Percentiles rank a stretch among this genome's conserved stretches.
Conservation (phyloP, 2,888 invertebrate species). For the Mythimna pallens region DNA sequence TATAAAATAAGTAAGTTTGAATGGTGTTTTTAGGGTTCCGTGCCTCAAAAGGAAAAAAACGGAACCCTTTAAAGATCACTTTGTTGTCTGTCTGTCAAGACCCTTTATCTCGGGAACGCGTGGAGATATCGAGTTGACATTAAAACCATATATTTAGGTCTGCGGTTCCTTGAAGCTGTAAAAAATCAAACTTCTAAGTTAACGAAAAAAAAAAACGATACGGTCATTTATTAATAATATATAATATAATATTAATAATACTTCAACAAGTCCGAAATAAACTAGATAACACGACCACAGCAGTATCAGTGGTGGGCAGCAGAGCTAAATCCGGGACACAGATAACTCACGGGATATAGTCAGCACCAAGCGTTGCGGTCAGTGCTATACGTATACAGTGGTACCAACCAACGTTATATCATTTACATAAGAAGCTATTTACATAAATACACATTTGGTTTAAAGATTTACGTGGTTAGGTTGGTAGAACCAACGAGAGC, state of each 20-base stretch:
- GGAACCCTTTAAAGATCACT: too few species aligned
- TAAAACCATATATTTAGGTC: too few species aligned
- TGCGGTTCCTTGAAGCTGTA: too few species aligned
- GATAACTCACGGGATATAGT: slow-evolving; percentile 42
- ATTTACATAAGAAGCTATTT: slow-evolving; percentile 8
- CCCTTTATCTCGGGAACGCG: too few species aligned
- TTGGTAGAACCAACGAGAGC: not conserved
- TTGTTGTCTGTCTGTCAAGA: too few species aligned
- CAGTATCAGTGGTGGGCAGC: slow-evolving; percentile 9
- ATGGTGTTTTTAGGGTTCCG: too few species aligned
- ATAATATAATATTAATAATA: not conserved
- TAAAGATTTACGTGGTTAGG: slow-evolving; percentile 14
- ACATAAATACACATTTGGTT: slow-evolving; percentile 13
- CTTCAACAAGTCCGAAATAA: not conserved
- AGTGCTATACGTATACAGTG: not conserved
- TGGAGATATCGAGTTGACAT: too few species aligned
- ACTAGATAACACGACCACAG: not conserved
- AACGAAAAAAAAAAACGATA: too few species aligned
- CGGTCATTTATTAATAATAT: too few species aligned
- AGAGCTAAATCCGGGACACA: slow-evolving; percentile 43
- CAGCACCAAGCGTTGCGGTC: not conserved
- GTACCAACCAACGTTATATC: not conserved
- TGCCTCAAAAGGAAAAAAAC: too few species aligned
- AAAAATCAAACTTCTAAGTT: too few species aligned
- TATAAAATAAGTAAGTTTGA: too few species aligned